Evolutionary conservation across 2,888 invertebrate genomes (phyloP).

Genomic region (Cataglyphis rosenhaueri): DNA sequence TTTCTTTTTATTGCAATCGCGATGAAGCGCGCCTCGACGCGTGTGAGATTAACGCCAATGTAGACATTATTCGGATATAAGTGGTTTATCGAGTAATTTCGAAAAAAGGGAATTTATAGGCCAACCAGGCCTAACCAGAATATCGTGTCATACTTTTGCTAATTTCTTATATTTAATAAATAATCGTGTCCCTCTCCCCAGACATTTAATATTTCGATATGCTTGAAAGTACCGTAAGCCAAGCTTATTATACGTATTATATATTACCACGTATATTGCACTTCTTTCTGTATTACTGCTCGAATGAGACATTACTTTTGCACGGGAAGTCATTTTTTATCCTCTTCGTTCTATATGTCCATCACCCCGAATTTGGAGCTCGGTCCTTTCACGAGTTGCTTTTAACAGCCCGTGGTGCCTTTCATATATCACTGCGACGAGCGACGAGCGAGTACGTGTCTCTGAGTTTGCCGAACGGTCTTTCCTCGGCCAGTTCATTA

Average conservation of each 20-base stretch:
- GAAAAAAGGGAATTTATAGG: constrained; percentile 57
- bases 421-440: constrained; percentile 53
- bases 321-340: background rate
- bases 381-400: background rate
- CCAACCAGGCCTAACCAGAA: constrained; percentile 28
- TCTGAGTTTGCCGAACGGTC: constrained; percentile 54
- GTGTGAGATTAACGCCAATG: constrained; percentile 71
- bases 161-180: constrained; percentile 28
- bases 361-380: background rate
- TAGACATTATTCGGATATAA: constrained; percentile 73
- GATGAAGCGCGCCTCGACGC: constrained; percentile 59
- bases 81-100: constrained; percentile 76
- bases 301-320: constrained; percentile 11
- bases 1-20: constrained; percentile 75
- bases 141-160: background rate
- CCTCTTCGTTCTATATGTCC: background rate
- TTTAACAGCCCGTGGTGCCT: constrained; percentile 8
- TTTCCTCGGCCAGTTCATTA: constrained; percentile 56
- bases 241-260: background rate
- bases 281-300: background rate
- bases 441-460: constrained; percentile 38
- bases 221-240: background rate
- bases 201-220: background rate
- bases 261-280: background rate
- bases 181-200: background rate